These are phyloP conservation scores for Augochlorella aurata DNA, from an alignment of 2,888 invertebrate species.

Conservation along the genomic window DNA sequence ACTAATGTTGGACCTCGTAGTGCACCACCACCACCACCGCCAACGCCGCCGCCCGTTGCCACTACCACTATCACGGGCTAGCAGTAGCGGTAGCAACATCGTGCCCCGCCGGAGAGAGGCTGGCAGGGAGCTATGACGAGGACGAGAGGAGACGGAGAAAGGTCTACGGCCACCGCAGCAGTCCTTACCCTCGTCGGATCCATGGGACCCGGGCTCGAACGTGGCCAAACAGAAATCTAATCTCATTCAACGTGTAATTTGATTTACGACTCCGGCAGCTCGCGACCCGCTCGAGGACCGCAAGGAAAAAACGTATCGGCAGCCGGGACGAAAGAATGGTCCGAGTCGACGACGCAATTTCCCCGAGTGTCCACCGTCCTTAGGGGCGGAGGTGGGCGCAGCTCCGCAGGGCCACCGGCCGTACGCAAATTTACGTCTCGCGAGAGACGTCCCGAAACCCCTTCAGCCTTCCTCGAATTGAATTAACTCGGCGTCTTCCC, in stretches of 20 bases:
- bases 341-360: constrained; percentile 74
- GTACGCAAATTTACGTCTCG: constrained; percentile 73
- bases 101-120: constrained; percentile 38
- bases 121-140: constrained; percentile 59
- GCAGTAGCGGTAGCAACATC: constrained; percentile 40
- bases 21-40: constrained; percentile 68
- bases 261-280: constrained; percentile 74
- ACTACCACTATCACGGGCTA: constrained; percentile 46
- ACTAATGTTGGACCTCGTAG: constrained; percentile 82
- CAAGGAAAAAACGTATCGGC: constrained; percentile 22
- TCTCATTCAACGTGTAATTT: constrained; percentile 80
- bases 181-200: constrained; percentile 68
- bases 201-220: constrained; percentile 66
- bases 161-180: constrained; percentile 58
- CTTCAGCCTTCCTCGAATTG: constrained; percentile 68
- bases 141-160: constrained; percentile 62
- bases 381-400: constrained; percentile 47
- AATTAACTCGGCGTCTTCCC: constrained; percentile 72
- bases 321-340: constrained; percentile 29
- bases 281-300: constrained; percentile 50
- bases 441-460: constrained; percentile 67
- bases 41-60: constrained; percentile 54
- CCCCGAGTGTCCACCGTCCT: constrained; percentile 70
- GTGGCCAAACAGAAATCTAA: constrained; percentile 79
- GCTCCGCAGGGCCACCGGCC: constrained; percentile 33